Evolutionary conservation across 2,113 vertebrate genomes (phyloP).

Genomic region (Picathartes gymnocephalus): DNA sequence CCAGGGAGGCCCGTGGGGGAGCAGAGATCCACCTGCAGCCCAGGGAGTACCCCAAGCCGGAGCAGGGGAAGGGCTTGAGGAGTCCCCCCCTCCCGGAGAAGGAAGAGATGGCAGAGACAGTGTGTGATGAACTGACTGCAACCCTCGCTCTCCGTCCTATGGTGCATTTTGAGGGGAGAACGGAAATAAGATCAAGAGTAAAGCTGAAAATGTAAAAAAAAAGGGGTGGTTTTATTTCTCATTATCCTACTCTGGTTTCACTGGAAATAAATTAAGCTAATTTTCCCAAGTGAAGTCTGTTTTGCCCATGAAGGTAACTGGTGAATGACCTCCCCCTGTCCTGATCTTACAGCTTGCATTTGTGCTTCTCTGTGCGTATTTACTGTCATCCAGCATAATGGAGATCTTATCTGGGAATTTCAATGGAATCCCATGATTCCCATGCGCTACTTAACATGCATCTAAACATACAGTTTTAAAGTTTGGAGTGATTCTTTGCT

Average conservation of each 20-base stretch:
- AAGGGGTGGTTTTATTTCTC: background rate
- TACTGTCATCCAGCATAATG: background rate
- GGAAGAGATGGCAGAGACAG: background rate
- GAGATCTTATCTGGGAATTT: background rate
- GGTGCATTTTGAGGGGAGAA: background rate
- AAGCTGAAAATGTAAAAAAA: background rate
- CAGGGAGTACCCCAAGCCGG: background rate
- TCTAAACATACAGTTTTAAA: background rate
- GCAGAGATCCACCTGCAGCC: background rate
- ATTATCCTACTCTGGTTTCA: background rate
- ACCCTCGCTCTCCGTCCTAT: too few species aligned
- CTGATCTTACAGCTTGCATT: background rate
- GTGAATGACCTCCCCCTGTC: background rate
- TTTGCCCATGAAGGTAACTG: background rate
- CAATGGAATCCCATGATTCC: background rate
- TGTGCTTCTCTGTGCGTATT: background rate
- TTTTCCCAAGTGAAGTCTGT: background rate
- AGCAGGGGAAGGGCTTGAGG: background rate
- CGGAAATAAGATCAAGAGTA: background rate
- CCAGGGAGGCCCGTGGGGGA: accelerated
- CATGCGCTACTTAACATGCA: background rate
- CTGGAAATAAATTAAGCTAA: background rate
- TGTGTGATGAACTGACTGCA: background rate
- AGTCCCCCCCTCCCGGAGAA: background rate
- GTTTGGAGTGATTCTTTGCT: background rate